Percentiles rank a stretch among this genome's conserved stretches.
These are phyloP conservation scores for Pungitius pungitius DNA, from an alignment of 2,113 vertebrate species.

Conservation along the genomic window DNA sequence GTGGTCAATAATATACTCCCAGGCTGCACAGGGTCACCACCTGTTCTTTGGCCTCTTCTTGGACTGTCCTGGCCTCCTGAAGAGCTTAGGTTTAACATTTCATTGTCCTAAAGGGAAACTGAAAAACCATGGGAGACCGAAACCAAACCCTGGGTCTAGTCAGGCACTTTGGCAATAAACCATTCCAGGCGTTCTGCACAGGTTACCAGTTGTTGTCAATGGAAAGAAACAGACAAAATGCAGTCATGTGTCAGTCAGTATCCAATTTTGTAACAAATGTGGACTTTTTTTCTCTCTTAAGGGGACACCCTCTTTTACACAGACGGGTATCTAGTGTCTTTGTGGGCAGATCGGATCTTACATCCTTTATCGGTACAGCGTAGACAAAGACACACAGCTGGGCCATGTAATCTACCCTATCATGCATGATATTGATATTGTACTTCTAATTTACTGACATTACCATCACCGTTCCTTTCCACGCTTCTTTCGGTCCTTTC, in stretches of 20 bases:
- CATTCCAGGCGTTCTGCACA: constrained; percentile 37
- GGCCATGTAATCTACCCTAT: constrained; percentile 49
- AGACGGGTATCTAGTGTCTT: constrained; percentile 10
- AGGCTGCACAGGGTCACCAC: constrained; percentile 78
- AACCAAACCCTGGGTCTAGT: constrained; percentile 53
- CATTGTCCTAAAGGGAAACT: constrained; percentile 44
- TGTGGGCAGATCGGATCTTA: constrained; percentile 11
- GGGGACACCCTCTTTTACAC: constrained; percentile 16
- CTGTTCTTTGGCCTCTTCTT: constrained; percentile 80
- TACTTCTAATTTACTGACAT: no score
- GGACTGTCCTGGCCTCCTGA: constrained; percentile 74
- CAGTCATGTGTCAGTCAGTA: constrained; percentile 29
- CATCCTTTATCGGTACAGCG: constrained; percentile 26
- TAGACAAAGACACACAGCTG: constrained; percentile 28
- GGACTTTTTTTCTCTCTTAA: constrained; percentile 13
- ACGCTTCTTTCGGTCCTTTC: constrained; percentile 43
- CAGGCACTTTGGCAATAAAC: constrained; percentile 42
- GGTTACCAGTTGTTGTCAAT: constrained; percentile 30
- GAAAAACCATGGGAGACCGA: constrained; percentile 23
- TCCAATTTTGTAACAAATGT: constrained; percentile 30
- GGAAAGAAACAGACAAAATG: constrained; percentile 13
- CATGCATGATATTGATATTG: no score
- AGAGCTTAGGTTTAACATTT: constrained; percentile 67
- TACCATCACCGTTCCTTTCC: no score
- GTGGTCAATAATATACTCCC: constrained; percentile 82